Conservation (phyloP, 1,140 invertebrate genomes). For the Cyclargus thomasi region DNA sequence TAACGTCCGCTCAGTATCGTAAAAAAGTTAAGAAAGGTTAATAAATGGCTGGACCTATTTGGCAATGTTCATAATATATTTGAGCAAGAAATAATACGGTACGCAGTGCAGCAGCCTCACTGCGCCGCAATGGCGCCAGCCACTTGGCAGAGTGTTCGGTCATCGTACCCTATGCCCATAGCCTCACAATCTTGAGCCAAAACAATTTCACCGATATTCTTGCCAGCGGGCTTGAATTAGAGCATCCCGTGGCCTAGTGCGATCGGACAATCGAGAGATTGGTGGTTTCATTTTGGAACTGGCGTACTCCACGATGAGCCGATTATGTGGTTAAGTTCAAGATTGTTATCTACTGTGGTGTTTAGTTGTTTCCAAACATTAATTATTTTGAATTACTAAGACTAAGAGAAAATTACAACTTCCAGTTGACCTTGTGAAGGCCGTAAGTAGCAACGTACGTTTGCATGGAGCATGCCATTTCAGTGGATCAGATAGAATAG, state of each 20-base stretch:
- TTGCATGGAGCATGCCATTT: not conserved
- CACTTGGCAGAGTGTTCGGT: conserved; percentile 64
- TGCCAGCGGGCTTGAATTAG: conserved; percentile 38
- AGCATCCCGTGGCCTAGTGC: not conserved
- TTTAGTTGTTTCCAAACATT: no score
- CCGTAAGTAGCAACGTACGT: conserved; percentile 32
- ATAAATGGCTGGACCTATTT: conserved; percentile 50
- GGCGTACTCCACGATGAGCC: no score
- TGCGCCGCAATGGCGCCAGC: conserved; percentile 64
- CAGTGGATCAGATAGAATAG: conserved; percentile 1
- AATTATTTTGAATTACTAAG: no score
- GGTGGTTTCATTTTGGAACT: no score
- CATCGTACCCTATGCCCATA: conserved; percentile 62
- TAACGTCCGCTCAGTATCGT: conserved; percentile 26
- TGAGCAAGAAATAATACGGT: conserved; percentile 44
- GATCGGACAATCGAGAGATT: no score
- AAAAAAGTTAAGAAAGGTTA: conserved; percentile 25
- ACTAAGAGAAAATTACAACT: no score
- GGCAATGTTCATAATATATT: conserved; percentile 54
- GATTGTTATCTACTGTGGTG: no score
- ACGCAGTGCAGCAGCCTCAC: conserved; percentile 65
- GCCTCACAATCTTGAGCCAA: conserved; percentile 65
- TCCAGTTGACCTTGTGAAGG: no score
- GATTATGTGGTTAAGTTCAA: no score
- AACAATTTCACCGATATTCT: conserved; percentile 69